Base-by-base conservation (phyloP, 2,888 invertebrate genomes). In the Eupithecia insigniata region DNA sequence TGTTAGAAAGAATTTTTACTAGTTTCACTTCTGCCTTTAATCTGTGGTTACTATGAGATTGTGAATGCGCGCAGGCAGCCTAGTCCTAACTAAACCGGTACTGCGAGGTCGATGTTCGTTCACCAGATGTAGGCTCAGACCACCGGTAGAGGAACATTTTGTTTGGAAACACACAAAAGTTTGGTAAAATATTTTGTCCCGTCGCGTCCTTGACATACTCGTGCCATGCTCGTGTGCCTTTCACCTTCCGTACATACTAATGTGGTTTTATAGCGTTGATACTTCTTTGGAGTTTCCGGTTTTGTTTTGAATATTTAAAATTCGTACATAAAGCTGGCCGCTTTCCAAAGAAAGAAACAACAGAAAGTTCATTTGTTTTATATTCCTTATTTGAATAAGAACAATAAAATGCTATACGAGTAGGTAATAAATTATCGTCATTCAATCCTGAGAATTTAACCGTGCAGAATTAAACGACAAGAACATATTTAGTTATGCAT, bases 81-180 rank as follows among this genome's bases (percentile, higher is more conserved):
- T 73, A 71, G 70, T 74, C 76, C 73, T 78, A 78, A 78, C 78
- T 74, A 76, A 79, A 80, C 81, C 78, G 80, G 81, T 81, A 80
- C 73, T 36, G 69, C 66, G 79, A 77, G 81, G 81, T 81, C 79
- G 79, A 73, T 66, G 80, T 69, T 76, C 80, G 79, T 73, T 71
- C 73, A 69, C 80, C 81, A 80, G 81, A 80, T 81, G 81, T 79
- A 67, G 61, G 66, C 51, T 65, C 72, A 62, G 76, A 75, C 72
- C 77, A 76, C 79, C 70, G 36, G 64, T 36, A 70, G 69, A 69
- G 67, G 70, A 58, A 58, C 39, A 43, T 65, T 72, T 73, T 70
- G 66, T 66, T 64, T 66, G 46, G 60, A 68, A 34, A 64, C 64
- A 34, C n/a, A 71, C 71, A 65, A 69, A 71, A 67, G 46, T 69